Evolutionary conservation across 92 coral and sea anemone species (phyloP).

Genomic region (Montipora capitata): DNA sequence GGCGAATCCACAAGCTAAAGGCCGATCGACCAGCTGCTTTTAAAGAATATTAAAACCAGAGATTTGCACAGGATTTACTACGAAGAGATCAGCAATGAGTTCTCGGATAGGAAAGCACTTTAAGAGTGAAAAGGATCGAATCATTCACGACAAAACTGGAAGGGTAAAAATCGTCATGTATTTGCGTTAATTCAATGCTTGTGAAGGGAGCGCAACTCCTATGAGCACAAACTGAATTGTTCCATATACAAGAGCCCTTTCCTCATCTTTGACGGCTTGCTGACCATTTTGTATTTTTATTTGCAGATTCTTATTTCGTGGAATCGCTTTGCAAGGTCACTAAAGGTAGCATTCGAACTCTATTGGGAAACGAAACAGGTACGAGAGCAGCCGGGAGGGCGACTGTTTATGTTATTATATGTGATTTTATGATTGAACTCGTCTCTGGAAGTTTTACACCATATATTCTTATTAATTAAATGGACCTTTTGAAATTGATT

Average conservation of each 20-base stretch:
- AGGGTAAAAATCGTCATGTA: constrained; percentile 77
- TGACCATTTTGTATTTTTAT: neutral
- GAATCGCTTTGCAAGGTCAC: constrained; percentile 99
- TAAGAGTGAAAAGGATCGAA: constrained; percentile 83
- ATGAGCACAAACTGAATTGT: neutral
- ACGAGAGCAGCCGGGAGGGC: constrained; percentile 13
- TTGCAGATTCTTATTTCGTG: constrained; percentile 94
- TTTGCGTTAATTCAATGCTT: neutral
- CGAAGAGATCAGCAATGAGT: constrained; percentile 1
- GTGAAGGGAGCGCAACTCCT: constrained; percentile 7
- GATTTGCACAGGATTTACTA: neutral
- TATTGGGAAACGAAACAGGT: constrained; percentile 99
- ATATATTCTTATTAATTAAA: no score
- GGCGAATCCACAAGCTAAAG: constrained; percentile 5
- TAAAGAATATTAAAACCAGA: constrained; percentile 1
- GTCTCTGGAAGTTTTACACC: neutral
- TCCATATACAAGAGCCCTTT: neutral
- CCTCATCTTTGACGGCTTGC: neutral
- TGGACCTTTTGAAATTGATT: no score
- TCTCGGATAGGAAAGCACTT: constrained; percentile 67
- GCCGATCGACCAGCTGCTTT: constrained; percentile 48
- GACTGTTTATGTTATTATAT: constrained; percentile 58
- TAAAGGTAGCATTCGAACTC: constrained; percentile 96
- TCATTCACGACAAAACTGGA: constrained; percentile 96
- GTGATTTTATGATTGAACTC: constrained; percentile 42